Conservation (phyloP, 2,888 invertebrate species). For the Neuroscelio doddi region DNA sequence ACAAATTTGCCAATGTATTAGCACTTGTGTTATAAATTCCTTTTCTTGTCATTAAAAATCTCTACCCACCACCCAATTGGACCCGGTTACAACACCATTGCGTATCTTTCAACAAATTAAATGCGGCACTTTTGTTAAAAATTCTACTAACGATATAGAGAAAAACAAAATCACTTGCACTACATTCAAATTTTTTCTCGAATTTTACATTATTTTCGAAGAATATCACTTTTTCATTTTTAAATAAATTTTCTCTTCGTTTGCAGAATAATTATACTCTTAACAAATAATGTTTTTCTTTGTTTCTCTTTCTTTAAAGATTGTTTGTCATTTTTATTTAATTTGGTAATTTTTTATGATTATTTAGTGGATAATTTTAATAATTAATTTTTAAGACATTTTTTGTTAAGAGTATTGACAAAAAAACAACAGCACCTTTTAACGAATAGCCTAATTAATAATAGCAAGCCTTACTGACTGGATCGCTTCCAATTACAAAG, state of each 20-base stretch:
- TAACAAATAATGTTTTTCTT: conserved; percentile 14
- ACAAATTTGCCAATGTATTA: conserved; percentile 18
- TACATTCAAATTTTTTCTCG: too few species aligned
- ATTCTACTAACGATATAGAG: conserved; percentile 15
- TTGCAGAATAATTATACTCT: conserved; percentile 8
- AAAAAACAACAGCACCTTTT: conserved; percentile 43
- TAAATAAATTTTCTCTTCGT: conserved; percentile 23
- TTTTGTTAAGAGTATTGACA: conserved; percentile 33
- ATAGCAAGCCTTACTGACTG: conserved; percentile 19
- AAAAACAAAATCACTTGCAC: too few species aligned
- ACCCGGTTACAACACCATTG: conserved; percentile 54
- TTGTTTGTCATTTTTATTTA: too few species aligned
- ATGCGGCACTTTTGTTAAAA: neutral
- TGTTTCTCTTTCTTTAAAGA: too few species aligned
- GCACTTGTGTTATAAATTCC: conserved; percentile 30
- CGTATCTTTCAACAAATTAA: conserved; percentile 16
- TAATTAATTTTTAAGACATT: too few species aligned
- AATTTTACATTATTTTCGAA: too few species aligned
- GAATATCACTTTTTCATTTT: too few species aligned
- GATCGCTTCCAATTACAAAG: conserved; percentile 6
- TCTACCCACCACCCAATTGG: conserved; percentile 65
- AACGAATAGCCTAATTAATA: conserved; percentile 29
- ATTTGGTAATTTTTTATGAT: too few species aligned
- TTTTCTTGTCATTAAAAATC: conserved; percentile 49
- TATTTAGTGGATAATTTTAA: too few species aligned